Percentiles rank a stretch among this genome's conserved stretches.
These are phyloP conservation scores for Eupithecia vulgata DNA, from an alignment of 2,888 invertebrate species.

Conservation along the genomic window DNA sequence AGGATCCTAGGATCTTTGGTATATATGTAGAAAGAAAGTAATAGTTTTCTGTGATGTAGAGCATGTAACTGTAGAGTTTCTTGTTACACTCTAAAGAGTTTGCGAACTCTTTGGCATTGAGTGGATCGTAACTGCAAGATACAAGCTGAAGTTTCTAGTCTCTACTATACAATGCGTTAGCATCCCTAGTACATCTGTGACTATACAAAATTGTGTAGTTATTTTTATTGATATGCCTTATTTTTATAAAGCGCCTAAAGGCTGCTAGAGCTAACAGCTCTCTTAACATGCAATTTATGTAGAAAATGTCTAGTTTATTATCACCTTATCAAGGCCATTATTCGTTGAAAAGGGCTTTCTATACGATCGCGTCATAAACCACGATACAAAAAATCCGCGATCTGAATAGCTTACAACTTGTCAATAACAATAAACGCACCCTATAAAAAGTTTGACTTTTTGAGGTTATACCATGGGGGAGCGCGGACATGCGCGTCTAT, in stretches of 20 bases:
- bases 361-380: conserved; percentile 51
- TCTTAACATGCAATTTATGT: neutral
- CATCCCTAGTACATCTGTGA: too few species aligned
- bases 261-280: too few species aligned
- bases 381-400: conserved; percentile 54
- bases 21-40: too few species aligned
- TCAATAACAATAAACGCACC: conserved; percentile 63
- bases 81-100: neutral
- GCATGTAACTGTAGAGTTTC: too few species aligned
- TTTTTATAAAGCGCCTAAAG: neutral
- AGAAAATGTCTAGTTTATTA: neutral
- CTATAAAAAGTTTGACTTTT: conserved; percentile 64
- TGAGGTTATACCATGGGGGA: conserved; percentile 56
- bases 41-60: too few species aligned
- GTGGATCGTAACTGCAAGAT: conserved; percentile 2
- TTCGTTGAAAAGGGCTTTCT: conserved; percentile 45
- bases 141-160: neutral
- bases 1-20: too few species aligned
- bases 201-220: too few species aligned
- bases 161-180: too few species aligned
- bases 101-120: neutral
- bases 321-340: conserved; percentile 26
- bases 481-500: conserved; percentile 67
- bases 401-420: conserved; percentile 56
- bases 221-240: neutral